Percentiles rank a stretch among this genome's conserved stretches.
phyloP scores from a whole-genome alignment of 2,113 vertebrate genomes.

The Myrmecophaga tridactyla region DNA sequence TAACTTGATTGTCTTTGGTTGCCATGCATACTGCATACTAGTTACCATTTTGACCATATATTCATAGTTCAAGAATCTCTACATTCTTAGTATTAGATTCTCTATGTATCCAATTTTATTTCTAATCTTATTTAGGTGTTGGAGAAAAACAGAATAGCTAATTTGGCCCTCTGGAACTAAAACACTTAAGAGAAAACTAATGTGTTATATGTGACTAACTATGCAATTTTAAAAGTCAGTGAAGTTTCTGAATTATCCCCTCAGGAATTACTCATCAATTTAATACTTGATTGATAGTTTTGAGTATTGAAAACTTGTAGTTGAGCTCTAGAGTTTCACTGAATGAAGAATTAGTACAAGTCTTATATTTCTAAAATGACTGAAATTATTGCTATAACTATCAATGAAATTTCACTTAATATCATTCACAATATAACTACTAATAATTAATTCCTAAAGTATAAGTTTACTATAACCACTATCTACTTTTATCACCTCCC shows the following conservation, averaged over 20 bases:
- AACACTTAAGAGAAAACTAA: not conserved
- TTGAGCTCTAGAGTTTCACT: not conserved
- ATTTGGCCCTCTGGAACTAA: not conserved
- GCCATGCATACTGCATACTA: not conserved
- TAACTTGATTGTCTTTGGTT: not conserved
- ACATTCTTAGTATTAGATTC: constrained; percentile 17
- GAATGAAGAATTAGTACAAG: constrained; percentile 5
- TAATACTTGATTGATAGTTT: constrained; percentile 18
- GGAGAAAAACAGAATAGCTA: not conserved
- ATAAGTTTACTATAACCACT: not conserved
- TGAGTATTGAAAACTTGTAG: constrained; percentile 36
- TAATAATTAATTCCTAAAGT: not conserved
- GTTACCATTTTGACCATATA: not conserved
- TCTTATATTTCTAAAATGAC: not conserved
- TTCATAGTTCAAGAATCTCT: not conserved
- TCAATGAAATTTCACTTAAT: not conserved
- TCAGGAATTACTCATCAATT: constrained; percentile 39
- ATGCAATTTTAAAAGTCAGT: constrained; percentile 57
- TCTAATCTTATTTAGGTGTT: constrained; percentile 54
- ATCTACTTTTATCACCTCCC: not conserved
- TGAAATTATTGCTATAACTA: not conserved
- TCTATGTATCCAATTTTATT: constrained; percentile 50
- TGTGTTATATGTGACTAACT: constrained; percentile 21
- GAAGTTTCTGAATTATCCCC: constrained; percentile 55
- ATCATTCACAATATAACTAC: not conserved